Evolutionary conservation across 1,140 invertebrate genomes (phyloP).

Genomic region (Drosophila nigrodunni): DNA sequence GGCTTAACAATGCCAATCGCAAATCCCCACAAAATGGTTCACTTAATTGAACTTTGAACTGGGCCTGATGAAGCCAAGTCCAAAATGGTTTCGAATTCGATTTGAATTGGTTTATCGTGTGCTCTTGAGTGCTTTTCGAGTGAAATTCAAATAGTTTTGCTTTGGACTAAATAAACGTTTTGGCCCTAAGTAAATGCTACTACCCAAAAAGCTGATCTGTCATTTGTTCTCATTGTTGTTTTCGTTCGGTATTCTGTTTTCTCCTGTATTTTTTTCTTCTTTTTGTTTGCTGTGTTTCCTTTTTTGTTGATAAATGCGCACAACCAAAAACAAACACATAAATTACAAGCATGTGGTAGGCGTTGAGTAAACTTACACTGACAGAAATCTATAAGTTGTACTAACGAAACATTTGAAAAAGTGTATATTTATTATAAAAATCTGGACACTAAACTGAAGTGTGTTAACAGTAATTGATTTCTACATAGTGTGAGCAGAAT

Average conservation of each 20-base stretch:
- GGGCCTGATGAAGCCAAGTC: background rate
- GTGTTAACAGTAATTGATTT: too few species aligned
- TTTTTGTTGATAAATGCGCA: constrained; percentile 72
- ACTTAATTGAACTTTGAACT: constrained; percentile 79
- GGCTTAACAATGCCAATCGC: constrained; percentile 64
- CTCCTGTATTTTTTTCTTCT: constrained; percentile 19
- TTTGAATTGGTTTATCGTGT: constrained; percentile 1
- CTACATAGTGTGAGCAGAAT: too few species aligned
- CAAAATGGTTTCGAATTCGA: constrained; percentile 27
- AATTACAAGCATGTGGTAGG: constrained; percentile 65
- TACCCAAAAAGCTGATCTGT: constrained; percentile 49
- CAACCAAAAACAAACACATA: constrained; percentile 79
- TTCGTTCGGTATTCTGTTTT: constrained; percentile 15
- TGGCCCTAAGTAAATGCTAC: constrained; percentile 58
- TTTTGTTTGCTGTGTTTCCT: constrained; percentile 24
- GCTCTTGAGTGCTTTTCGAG: constrained; percentile 30
- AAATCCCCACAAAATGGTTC: constrained; percentile 56
- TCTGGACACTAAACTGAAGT: background rate
- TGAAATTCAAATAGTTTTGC: constrained; percentile 60
- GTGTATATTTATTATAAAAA: too few species aligned
- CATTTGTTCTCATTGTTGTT: constrained; percentile 35
- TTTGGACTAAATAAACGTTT: constrained; percentile 57
- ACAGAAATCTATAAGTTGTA: background rate
- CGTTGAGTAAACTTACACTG: constrained; percentile 10
- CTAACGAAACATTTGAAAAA: too few species aligned